These are phyloP conservation scores for Cepaea nemoralis DNA, from an alignment of 1,140 invertebrate species.

Conservation along the genomic window DNA sequence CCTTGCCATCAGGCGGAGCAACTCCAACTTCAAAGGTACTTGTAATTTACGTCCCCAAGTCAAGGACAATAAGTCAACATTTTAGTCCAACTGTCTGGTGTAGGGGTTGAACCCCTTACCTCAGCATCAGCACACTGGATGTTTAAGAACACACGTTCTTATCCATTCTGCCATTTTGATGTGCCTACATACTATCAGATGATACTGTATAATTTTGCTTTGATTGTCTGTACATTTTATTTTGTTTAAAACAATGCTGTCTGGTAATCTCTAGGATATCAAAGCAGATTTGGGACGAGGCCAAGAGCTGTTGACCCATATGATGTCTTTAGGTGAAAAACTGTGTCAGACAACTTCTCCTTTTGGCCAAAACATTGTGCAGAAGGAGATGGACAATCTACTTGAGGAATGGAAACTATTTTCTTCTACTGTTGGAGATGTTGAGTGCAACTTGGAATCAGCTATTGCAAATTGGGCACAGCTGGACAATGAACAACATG, in stretches of 20 bases:
- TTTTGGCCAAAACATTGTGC: slow-evolving; percentile 61
- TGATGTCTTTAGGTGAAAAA: slow-evolving; percentile 56
- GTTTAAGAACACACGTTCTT: too few relatives aligned
- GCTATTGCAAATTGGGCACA: slow-evolving; percentile 95
- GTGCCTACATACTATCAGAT: too few relatives aligned
- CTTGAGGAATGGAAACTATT: slow-evolving; percentile 66
- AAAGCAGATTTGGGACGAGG: slow-evolving; percentile 60
- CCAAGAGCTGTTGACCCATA: slow-evolving; percentile 62
- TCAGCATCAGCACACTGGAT: too few relatives aligned
- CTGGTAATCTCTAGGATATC: slow-evolving; percentile 54
- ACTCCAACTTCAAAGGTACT: too few relatives aligned
- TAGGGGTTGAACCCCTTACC: too few relatives aligned
- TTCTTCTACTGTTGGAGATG: slow-evolving; percentile 59
- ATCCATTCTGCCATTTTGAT: too few relatives aligned
- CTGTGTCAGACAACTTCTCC: slow-evolving; percentile 60
- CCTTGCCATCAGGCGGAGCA: too few relatives aligned
- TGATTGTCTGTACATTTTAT: too few relatives aligned
- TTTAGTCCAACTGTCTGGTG: too few relatives aligned
- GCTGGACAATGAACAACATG: slow-evolving; percentile 91
- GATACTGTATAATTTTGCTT: too few relatives aligned
- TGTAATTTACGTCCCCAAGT: too few relatives aligned
- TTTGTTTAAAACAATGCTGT: not conserved
- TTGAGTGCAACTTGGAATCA: slow-evolving; percentile 85
- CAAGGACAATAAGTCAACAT: too few relatives aligned
- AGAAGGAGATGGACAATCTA: slow-evolving; percentile 62